Conservation (phyloP, 2,888 invertebrate genomes). For the Hirtodrosophila duncani region DNA sequence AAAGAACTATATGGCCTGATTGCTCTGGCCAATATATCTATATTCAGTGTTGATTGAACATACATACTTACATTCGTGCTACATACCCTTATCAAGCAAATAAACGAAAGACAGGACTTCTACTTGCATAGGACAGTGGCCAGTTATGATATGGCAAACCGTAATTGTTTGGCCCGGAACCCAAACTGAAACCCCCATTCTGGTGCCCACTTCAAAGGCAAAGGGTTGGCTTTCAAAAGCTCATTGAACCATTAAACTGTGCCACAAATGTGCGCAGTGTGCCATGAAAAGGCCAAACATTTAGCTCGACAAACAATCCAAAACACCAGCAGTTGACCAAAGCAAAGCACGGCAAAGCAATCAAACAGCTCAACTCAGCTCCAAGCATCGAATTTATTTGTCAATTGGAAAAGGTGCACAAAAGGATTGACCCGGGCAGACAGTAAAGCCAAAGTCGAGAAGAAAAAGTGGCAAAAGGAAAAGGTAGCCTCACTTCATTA, state of each 20-base stretch:
- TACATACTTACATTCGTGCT: too few species aligned
- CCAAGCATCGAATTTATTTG: conserved; percentile 54
- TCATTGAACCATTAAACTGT: conserved; percentile 64
- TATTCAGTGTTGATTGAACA: too few species aligned
- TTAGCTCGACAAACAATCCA: conserved; percentile 52
- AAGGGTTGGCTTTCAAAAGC: conserved; percentile 6
- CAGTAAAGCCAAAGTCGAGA: background rate
- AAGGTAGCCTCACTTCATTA: conserved; percentile 67
- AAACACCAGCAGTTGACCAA: conserved; percentile 57
- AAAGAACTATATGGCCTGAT: too few species aligned
- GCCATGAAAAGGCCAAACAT: conserved; percentile 68
- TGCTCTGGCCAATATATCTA: too few species aligned
- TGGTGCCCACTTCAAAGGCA: conserved; percentile 40
- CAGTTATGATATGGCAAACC: conserved; percentile 48
- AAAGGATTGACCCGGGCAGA: conserved; percentile 45
- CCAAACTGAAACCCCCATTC: conserved; percentile 30
- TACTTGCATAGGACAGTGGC: conserved; percentile 7
- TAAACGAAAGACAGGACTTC: too few species aligned
- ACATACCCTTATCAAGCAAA: too few species aligned
- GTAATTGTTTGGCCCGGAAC: conserved; percentile 24
- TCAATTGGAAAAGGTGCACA: conserved; percentile 65
- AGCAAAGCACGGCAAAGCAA: conserved; percentile 48
- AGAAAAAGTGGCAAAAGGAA: conserved; percentile 24
- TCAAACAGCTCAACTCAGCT: conserved; percentile 42
- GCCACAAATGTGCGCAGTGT: conserved; percentile 66